Percentiles rank a stretch among this genome's conserved stretches.
phyloP scores from a whole-genome alignment of 2,888 invertebrate genomes.

The Melinaea menophilus region DNA sequence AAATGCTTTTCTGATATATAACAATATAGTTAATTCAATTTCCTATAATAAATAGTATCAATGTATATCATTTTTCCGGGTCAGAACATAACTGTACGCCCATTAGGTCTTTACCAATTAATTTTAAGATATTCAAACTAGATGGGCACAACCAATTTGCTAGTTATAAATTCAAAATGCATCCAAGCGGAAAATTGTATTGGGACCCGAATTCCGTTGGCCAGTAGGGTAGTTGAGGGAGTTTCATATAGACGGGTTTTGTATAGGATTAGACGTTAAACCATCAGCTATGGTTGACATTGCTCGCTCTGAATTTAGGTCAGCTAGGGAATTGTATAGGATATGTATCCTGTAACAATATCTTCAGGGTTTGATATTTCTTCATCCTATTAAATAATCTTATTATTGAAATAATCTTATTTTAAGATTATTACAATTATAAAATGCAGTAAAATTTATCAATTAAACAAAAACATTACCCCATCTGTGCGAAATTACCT shows the following conservation, averaged over 20 bases:
- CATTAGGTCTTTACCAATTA: slow-evolving; percentile 52
- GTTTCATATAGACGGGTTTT: slow-evolving; percentile 32
- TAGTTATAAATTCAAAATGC: slow-evolving; percentile 77
- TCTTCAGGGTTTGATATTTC: too few species aligned
- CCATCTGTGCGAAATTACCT: slow-evolving; percentile 25
- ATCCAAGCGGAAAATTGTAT: slow-evolving; percentile 74
- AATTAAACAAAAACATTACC: background rate
- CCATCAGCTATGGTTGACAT: slow-evolving; percentile 24
- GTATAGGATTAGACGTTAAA: slow-evolving; percentile 21
- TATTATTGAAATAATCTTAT: too few species aligned
- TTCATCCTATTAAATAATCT: too few species aligned
- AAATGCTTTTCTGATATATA: too few species aligned
- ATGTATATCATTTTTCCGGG: background rate
- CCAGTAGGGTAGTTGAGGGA: slow-evolving; percentile 38
- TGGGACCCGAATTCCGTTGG: slow-evolving; percentile 58
- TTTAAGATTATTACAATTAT: too few species aligned
- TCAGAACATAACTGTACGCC: slow-evolving; percentile 7
- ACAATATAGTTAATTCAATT: background rate
- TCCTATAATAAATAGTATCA: background rate
- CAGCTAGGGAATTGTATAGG: slow-evolving; percentile 2
- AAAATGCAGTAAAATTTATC: background rate
- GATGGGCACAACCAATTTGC: slow-evolving; percentile 72
- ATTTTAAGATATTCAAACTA: slow-evolving; percentile 71
- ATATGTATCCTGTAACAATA: too few species aligned
- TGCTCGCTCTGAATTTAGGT: slow-evolving; percentile 17